Evolutionary conservation across 1,140 invertebrate species (phyloP).

Genomic region (Trachymyrmex septentrionalis): DNA sequence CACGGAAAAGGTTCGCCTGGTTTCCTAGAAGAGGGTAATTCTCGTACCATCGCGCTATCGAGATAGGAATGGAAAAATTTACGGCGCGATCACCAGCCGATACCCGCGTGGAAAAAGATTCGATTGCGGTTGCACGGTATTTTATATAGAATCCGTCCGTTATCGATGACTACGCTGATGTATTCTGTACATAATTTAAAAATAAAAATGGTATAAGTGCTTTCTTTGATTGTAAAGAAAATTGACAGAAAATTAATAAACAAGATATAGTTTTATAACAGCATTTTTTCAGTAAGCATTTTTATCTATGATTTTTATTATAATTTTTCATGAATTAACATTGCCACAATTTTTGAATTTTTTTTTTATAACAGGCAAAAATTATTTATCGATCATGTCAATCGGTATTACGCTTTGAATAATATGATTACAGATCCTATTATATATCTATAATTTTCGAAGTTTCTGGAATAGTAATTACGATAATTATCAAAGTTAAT

Average conservation of each 20-base stretch:
- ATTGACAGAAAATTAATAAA: background rate
- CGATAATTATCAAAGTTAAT: conserved; percentile 34
- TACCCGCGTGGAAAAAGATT: conserved; percentile 54
- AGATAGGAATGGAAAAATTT: conserved; percentile 73
- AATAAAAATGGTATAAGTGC: background rate
- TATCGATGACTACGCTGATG: conserved; percentile 27
- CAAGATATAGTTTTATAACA: background rate
- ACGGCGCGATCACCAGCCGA: conserved; percentile 68
- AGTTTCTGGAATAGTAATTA: conserved; percentile 31
- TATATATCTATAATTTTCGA: conserved; percentile 13
- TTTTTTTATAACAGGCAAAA: background rate
- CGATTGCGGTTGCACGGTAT: conserved; percentile 51
- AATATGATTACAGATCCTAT: background rate
- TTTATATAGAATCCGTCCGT: conserved; percentile 38
- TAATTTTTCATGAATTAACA: background rate
- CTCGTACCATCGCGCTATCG: conserved; percentile 39
- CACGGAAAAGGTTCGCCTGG: conserved; percentile 46
- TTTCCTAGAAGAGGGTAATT: conserved; percentile 68
- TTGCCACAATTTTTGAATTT: background rate
- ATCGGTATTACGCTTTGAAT: conserved; percentile 4
- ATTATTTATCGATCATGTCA: background rate
- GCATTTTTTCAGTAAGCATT: background rate
- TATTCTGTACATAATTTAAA: background rate
- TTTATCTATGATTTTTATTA: conserved; percentile 6
- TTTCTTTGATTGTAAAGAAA: background rate